Evolutionary conservation across 2,113 vertebrate genomes (phyloP).

Genomic region (Gracilinanus agilis): DNA sequence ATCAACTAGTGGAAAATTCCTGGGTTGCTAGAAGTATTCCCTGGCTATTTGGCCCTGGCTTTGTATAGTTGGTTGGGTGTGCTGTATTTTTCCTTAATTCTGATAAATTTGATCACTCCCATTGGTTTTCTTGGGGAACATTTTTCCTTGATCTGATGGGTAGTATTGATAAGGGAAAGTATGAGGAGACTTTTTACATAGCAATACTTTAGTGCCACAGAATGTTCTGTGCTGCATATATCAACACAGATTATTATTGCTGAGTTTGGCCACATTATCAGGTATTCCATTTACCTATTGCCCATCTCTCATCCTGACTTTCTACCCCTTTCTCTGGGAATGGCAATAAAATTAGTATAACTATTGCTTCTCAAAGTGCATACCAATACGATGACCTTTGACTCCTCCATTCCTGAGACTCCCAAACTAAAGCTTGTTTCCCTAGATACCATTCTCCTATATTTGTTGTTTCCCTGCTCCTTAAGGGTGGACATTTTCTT

Average conservation of each 20-base stretch:
- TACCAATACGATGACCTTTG: neutral
- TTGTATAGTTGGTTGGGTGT: neutral
- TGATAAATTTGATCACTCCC: neutral
- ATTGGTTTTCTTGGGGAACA: neutral
- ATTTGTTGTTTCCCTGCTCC: too few species aligned
- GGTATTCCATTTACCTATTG: neutral
- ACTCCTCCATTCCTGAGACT: neutral
- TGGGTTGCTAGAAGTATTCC: neutral
- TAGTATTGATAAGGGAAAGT: neutral
- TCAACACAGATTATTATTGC: neutral
- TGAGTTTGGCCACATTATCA: neutral
- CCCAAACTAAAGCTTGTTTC: neutral
- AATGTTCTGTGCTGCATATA: neutral
- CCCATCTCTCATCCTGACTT: neutral
- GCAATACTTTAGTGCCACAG: neutral
- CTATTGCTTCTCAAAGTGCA: neutral
- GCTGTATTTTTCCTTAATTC: neutral
- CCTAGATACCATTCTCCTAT: too few species aligned
- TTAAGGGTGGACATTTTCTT: too few species aligned
- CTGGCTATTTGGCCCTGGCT: neutral
- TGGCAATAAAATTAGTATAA: neutral
- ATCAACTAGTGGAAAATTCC: constrained; percentile 38
- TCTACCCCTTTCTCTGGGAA: neutral
- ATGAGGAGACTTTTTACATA: neutral
- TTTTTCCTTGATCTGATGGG: neutral